Evolutionary conservation across 92 coral and sea anemone species (phyloP), one percentile per base, ranked within the genome.

Genomic region (Bergia sp.): DNA sequence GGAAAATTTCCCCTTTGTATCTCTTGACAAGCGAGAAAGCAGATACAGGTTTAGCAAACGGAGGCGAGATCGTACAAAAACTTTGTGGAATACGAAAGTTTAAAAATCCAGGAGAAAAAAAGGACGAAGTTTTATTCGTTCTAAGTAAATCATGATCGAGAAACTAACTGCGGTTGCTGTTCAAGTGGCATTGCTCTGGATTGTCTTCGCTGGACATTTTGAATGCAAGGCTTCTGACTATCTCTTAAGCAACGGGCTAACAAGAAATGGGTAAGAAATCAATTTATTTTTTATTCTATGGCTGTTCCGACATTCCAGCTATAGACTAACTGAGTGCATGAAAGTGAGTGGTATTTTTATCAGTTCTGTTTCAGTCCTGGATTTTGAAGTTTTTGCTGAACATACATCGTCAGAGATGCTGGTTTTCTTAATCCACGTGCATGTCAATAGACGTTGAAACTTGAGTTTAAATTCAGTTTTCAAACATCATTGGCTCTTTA

Each of bases 211-310:
- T 43, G 81, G 81, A 8, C 15, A 77, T 77, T 41, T 42, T 77
- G 58, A 77, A 21, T 13, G 50, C 15, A 77, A 42, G 36, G 81
- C 21, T 45, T 77, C 81, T 77, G 81, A 38, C 55, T 77, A 77
- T 77, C 81, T 77, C 9, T 3, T 77, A 58, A 77, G 55, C 81
- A 77, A 77, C 23, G 81, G 81, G 0, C 47, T 77, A 20, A 77
- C 81, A 43, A 44, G 81, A 43, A 77, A 77, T 20, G 57, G 81
- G 81, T 77, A 44, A 77, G 81, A n/a, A 77, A 73, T 18, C 9
- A 16, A 0, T 20, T 44, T 43, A 4, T 21, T 74, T 29, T 74
- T 18, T 74, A 74, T 39, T 38, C 21, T 7, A 57, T 57, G 21
- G 21, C 18, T 13, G 66, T 18, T 57, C 21, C 21, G n/a, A 57